Evolutionary conservation across 2,888 invertebrate genomes (phyloP).

Genomic region (Tetranychus piercei): DNA sequence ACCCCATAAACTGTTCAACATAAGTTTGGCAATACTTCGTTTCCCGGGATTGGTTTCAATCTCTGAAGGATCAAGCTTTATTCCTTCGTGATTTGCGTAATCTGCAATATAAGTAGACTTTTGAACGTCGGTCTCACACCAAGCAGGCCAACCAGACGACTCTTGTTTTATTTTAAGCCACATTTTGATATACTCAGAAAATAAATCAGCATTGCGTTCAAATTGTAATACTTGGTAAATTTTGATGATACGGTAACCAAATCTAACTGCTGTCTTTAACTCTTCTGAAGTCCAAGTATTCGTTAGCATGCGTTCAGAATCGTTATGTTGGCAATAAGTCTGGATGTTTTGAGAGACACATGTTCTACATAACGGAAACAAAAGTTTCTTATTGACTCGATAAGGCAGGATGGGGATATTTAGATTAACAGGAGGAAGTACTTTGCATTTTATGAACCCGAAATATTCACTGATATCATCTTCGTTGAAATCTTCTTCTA

Average conservation of each 20-base stretch:
- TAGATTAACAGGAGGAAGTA: slow-evolving; percentile 28
- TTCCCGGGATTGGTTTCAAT: background rate
- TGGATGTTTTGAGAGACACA: slow-evolving; percentile 26
- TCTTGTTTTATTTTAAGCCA: slow-evolving; percentile 29
- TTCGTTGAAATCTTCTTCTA: slow-evolving; percentile 23
- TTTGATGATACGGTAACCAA: slow-evolving; percentile 27
- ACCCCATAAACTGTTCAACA: too few relatives aligned
- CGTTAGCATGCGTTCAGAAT: background rate
- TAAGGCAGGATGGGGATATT: slow-evolving; percentile 29
- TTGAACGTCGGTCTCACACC: slow-evolving; percentile 21
- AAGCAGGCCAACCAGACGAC: slow-evolving; percentile 27
- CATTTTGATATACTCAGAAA: slow-evolving; percentile 27
- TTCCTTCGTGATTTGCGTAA: background rate
- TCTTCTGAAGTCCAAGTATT: slow-evolving; percentile 29
- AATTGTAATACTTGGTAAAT: slow-evolving; percentile 29
- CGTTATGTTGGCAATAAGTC: slow-evolving; percentile 20
- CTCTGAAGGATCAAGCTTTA: background rate
- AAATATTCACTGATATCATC: slow-evolving; percentile 21
- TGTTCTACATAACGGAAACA: slow-evolving; percentile 28
- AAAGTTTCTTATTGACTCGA: slow-evolving; percentile 25
- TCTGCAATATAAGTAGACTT: background rate
- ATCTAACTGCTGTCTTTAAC: slow-evolving; percentile 26
- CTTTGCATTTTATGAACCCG: slow-evolving; percentile 28
- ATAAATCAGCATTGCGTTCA: slow-evolving; percentile 23
- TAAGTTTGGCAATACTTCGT: too few relatives aligned